A percentile compares a stretch with the other conserved stretches of the same genome.
Conservation (phyloP, 2,888 invertebrate genomes). For the Helicoverpa assulta region DNA sequence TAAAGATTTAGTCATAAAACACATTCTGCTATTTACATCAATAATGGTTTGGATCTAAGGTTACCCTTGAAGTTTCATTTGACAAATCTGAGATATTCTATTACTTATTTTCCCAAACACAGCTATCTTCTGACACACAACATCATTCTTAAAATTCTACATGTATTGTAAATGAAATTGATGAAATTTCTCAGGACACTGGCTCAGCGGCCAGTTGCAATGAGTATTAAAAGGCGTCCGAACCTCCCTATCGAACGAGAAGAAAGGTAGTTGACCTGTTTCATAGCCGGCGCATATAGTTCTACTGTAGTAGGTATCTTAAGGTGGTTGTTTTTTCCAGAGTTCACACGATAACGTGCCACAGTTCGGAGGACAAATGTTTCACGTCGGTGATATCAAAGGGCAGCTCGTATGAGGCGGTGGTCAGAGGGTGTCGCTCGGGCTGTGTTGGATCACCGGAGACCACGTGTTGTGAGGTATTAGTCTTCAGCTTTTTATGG, state of each 20-base stretch:
- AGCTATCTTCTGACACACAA: neutral
- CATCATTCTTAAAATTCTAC: too few relatives aligned
- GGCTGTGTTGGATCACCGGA: slow-evolving; percentile 79
- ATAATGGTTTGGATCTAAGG: too few relatives aligned
- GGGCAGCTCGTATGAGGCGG: slow-evolving; percentile 76
- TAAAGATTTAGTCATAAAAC: too few relatives aligned
- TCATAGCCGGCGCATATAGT: slow-evolving; percentile 2
- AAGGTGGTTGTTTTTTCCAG: slow-evolving; percentile 64
- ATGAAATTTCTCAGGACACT: slow-evolving; percentile 31
- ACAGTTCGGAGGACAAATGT: slow-evolving; percentile 82
- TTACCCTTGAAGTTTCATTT: too few relatives aligned
- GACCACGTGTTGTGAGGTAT: slow-evolving; percentile 84
- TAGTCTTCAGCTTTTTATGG: neutral
- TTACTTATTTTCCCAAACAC: too few relatives aligned
- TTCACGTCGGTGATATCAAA: slow-evolving; percentile 83
- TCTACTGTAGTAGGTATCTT: slow-evolving; percentile 1
- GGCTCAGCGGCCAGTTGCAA: slow-evolving; percentile 2
- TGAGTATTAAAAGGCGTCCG: slow-evolving; percentile 26
- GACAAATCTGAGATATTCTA: too few relatives aligned
- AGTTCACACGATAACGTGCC: slow-evolving; percentile 84
- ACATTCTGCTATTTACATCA: too few relatives aligned
- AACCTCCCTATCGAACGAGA: slow-evolving; percentile 25
- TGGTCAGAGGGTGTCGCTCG: slow-evolving; percentile 82
- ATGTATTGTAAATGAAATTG: slow-evolving; percentile 18
- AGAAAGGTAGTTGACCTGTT: slow-evolving; percentile 7